Evolutionary conservation across 92 coral and sea anemone genomes (phyloP).

Genomic region (Umimayanthus chanpuru): DNA sequence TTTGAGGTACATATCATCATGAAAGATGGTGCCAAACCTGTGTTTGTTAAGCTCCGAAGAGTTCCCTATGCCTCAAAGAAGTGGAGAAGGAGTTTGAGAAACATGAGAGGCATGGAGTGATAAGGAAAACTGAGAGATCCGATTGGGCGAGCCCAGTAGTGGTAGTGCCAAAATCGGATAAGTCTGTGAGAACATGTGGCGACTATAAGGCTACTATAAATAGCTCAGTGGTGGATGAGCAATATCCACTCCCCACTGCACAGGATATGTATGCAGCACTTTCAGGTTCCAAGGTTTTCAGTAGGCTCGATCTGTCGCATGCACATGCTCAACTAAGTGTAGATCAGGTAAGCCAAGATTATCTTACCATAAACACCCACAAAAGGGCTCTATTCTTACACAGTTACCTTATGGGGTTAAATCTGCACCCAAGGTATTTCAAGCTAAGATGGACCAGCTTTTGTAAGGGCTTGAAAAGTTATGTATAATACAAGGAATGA

Average conservation of each 20-base stretch:
- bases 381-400: conserved; percentile 56
- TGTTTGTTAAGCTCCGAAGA: no score
- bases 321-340: conserved; percentile 54
- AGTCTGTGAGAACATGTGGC: conserved; percentile 47
- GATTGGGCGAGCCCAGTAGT: conserved; percentile 51
- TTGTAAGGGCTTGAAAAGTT: conserved; percentile 44
- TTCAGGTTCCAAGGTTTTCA: conserved; percentile 46
- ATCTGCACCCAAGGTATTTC: conserved; percentile 46
- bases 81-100: conserved; percentile 31
- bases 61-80: conserved; percentile 28
- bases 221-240: conserved; percentile 40
- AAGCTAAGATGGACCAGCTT: conserved; percentile 52
- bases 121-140: conserved; percentile 10
- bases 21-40: no score
- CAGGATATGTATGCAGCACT: conserved; percentile 55
- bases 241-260: conserved; percentile 39
- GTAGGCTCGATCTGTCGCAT: conserved; percentile 58
- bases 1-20: no score
- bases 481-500: neutral
- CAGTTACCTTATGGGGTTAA: conserved; percentile 51
- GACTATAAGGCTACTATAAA: conserved; percentile 34
- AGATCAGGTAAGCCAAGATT: conserved; percentile 44
- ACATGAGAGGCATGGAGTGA: conserved; percentile 2
- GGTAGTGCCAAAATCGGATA: conserved; percentile 47
- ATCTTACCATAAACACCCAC: conserved; percentile 45